Evolutionary conservation across 2,888 invertebrate genomes (phyloP), one percentile per base, ranked within the genome.

Genomic region (Hyposoter dolosus): DNA sequence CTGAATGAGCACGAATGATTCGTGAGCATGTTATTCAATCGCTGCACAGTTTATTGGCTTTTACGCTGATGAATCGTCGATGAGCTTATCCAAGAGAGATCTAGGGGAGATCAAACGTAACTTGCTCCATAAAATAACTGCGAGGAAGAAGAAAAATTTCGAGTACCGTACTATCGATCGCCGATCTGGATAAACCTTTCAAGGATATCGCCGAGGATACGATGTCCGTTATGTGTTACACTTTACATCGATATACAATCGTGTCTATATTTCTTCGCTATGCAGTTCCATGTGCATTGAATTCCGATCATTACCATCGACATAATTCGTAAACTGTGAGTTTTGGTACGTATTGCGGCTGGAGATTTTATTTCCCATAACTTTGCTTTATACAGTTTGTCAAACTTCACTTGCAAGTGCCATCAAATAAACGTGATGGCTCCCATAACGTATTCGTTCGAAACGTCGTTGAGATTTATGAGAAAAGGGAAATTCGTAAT

Each of bases 101-200:
- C 50, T 72, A n/a, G 28, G 28, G 40, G 9, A 40, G 9, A 35
- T 15, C 15, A 17, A 69, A n/a, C 47, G 47, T 28, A 28, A 69
- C 23, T 15, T 47, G 17, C 23, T 15, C 15, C 12, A 45, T 68
- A 40, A 40, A 19, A 69, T 75, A 66, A 53, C 63, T 23, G 45
- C 12, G 53, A 40, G 43, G 53, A 40, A 65, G 19, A 66, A 65
- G 45, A 82, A 74, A 81, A 75, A 65, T 74, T 43, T 43, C 10
- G 28, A 74, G 60, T 60, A 74, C 74, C 60, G 40, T 74, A 43
- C 17, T 60, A 74, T 60, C 74, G 60, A 74, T 40, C 74, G 56
- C 23, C 43, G 28, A 74, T 74, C 72, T 56, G 72, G 40, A 53
- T 53, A 35, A 74, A 53, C 40, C 72, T 35, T 56, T 56, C 19